Evolutionary conservation across 2,888 invertebrate genomes (phyloP), one percentile per base, ranked within the genome.

Genomic region (Trichacis sp.): DNA sequence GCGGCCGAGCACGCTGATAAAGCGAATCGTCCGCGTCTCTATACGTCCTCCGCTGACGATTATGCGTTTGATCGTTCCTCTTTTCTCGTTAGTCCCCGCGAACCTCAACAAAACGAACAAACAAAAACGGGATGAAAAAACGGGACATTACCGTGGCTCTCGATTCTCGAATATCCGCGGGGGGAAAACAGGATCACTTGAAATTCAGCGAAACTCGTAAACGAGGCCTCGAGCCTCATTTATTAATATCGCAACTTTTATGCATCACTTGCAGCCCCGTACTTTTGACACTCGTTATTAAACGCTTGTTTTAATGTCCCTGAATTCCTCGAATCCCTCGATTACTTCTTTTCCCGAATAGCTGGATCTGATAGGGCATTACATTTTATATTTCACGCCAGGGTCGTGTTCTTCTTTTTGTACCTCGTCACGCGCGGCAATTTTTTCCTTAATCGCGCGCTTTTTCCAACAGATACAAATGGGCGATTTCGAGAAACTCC

Each of bases 1-100:
- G 77, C 73, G 75, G 77, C 73, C 70, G 69, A 73, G 72, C 67
- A 73, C 71, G 70, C 78, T 79, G 81, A 81, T 80, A 81, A 81
- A 79, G 74, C 77, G 76, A 73, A 76, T 74, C 73, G 75, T 73
- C 70, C 65, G 45, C 59, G 40, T 73, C 68, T 69, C 72, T 73
- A 68, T 68, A 68, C 68, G 58, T 54, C 68, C 62, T 59, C 55
- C 46, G 47, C 59, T 52, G 60, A 56, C 60, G 60, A 65, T 65
- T 57, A 52, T 60, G 33, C 36, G 49, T 46, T 12, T 51, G 29
- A 54, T 45, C 17, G 54, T 45, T 45, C 14, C 45, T 46, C 46
- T 14, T 29, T 24, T 29, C 46, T 14, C 46, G 24, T 46, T 24
- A 46, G 20, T 24, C 20, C 8, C n/a, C n/a, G n/a, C n/a, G n/a